A percentile compares a stretch with the other conserved stretches of the same genome.
Evolutionary conservation across 2,888 invertebrate species (phyloP).

Genomic region (Melinaea marsaeus): DNA sequence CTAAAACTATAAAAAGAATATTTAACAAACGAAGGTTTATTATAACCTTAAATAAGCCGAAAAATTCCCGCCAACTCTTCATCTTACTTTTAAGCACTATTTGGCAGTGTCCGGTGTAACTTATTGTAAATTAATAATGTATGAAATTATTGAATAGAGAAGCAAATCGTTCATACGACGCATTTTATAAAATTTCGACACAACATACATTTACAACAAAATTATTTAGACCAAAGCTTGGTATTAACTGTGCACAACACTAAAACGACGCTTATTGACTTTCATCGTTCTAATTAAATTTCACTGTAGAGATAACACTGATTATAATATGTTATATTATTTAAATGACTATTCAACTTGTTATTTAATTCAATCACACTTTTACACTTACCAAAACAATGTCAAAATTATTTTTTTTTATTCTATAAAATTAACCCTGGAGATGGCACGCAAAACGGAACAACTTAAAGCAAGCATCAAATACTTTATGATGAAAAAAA

Average conservation of each 20-base stretch:
- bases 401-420: conserved; percentile 54
- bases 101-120: not conserved
- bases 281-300: conserved; percentile 29
- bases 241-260: conserved; percentile 25
- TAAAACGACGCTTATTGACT: conserved; percentile 43
- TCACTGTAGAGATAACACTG: conserved; percentile 14
- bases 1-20: not conserved
- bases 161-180: not conserved
- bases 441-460: conserved; percentile 64
- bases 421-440: conserved; percentile 44
- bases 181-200: not conserved
- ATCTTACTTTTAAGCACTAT: not conserved
- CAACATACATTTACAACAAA: conserved; percentile 10
- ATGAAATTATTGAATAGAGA: not conserved
- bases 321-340: conserved; percentile 30
- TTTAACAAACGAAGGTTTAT: conserved; percentile 9
- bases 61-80: conserved; percentile 53
- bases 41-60: conserved; percentile 31
- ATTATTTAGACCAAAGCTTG: conserved; percentile 10
- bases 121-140: not conserved
- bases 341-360: conserved; percentile 27
- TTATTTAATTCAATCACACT: conserved; percentile 19
- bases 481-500: conserved; percentile 66
- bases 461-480: conserved; percentile 61
- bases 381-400: conserved; percentile 68